phyloP scores from a whole-genome alignment of 2,113 vertebrate species.

The Phoenicopterus ruber region DNA sequence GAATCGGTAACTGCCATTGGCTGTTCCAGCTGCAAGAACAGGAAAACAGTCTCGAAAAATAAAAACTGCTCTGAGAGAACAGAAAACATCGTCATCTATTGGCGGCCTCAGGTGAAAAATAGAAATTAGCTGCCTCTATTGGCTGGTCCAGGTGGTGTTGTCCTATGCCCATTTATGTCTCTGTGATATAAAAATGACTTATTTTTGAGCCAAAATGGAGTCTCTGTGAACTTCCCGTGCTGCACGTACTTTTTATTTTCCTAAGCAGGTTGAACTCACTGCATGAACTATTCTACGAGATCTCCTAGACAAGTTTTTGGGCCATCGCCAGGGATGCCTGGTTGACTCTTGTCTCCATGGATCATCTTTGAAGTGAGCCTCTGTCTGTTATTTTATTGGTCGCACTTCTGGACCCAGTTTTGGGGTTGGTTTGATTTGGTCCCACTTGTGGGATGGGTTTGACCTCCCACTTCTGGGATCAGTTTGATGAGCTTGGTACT shows the following conservation, averaged over 20 bases:
- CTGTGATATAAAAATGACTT: background rate
- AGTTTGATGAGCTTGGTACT: background rate
- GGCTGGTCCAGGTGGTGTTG: background rate
- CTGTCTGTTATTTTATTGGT: background rate
- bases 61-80: background rate
- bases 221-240: background rate
- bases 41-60: too few relatives aligned
- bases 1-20: too few relatives aligned
- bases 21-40: too few relatives aligned
- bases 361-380: background rate
- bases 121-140: background rate
- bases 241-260: background rate
- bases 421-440: background rate
- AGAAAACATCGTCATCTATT: background rate
- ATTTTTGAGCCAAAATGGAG: background rate
- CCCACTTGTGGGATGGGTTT: background rate
- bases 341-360: background rate
- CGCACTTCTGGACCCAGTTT: background rate
- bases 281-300: background rate
- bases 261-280: background rate
- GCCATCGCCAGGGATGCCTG: fast-evolving
- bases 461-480: background rate
- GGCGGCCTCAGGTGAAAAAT: background rate
- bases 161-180: background rate
- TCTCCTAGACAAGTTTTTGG: background rate